Conservation (phyloP, 1,140 invertebrate species). For the Lysiphlebus fabarum region DNA sequence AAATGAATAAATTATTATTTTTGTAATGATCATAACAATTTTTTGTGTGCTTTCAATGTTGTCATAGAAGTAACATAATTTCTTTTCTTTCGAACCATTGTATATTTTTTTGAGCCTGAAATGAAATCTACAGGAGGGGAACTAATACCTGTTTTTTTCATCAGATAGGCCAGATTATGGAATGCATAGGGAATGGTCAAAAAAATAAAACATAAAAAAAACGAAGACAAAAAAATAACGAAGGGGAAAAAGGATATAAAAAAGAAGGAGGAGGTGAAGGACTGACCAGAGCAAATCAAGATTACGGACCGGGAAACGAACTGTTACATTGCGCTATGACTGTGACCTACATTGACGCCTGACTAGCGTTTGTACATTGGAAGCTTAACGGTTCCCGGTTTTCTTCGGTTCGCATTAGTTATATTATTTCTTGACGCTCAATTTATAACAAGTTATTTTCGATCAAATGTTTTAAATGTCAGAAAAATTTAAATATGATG, state of each 20-base stretch:
- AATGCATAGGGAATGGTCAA: constrained; percentile 19
- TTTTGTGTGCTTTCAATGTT: background rate
- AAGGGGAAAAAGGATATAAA: background rate
- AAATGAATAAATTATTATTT: no score
- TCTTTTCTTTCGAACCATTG: no score
- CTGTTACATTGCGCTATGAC: constrained; percentile 25
- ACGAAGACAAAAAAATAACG: background rate
- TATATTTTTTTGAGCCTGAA: background rate
- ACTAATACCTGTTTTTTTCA: constrained; percentile 12
- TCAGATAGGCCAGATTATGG: constrained; percentile 17
- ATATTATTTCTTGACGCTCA: background rate
- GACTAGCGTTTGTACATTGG: constrained; percentile 23
- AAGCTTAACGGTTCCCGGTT: constrained; percentile 16
- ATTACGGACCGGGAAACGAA: constrained; percentile 23
- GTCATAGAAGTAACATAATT: no score
- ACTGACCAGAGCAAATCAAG: constrained; percentile 7
- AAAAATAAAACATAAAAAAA: background rate
- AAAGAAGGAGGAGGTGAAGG: constrained; percentile 2
- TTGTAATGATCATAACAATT: no score
- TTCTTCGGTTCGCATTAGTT: background rate
- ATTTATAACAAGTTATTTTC: background rate
- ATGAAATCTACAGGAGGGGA: background rate
- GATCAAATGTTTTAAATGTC: background rate
- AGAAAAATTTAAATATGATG: no score
- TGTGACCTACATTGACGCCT: constrained; percentile 21